Base-by-base conservation (phyloP, 2,113 vertebrate species). In the Xiphophorus hellerii region DNA sequence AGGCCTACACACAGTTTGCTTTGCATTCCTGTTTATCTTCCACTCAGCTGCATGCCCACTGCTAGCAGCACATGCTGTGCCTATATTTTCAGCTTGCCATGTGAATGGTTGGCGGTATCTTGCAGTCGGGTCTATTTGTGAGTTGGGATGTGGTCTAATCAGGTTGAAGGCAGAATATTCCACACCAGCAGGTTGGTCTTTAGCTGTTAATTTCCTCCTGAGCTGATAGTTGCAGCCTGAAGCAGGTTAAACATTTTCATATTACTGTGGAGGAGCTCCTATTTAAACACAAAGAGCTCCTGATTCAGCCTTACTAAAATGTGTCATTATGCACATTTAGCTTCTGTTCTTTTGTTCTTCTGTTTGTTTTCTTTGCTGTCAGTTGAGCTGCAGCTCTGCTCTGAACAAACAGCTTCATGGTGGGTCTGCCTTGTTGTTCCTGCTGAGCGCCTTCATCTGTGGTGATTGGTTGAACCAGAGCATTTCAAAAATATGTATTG, bases 31-130 rank as follows among this genome's bases (percentile, higher is more conserved):
- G 62, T 1, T 62, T 65, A 14, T 72, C 29, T 73, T 15, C 35
- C 80, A 68, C 62, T 39, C 17, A 30, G 62, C 22, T n/a, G 12
- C 72, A 28, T 33, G 69, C 27, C 63, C 77, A 28, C 76, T 42
- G 22, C 29, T 4, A 69, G 79, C 73, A 80, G 80, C 66, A 74
- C 85, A 86, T 90, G 80, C 83, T 90, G 17, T 30, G 76, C n/a
- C 86, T 91, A 83, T 91, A 88, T 89, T 88, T 87, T 87, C 81
- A 89, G 76, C 30, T 13, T 0, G 39, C 77, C 66, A 66, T 80
- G 81, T 71, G 80, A 83, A 71, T 80, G 76, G 31, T 75, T 78
- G 71, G 62, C 62, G 20, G 58, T 73, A 76, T 81, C 89, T 92
- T 88, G 76, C 70, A 31, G 74, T 62, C 61, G 22, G 10, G 69